Base-by-base conservation (phyloP, 2,888 invertebrate species). In the Mesoligia furuncula region DNA sequence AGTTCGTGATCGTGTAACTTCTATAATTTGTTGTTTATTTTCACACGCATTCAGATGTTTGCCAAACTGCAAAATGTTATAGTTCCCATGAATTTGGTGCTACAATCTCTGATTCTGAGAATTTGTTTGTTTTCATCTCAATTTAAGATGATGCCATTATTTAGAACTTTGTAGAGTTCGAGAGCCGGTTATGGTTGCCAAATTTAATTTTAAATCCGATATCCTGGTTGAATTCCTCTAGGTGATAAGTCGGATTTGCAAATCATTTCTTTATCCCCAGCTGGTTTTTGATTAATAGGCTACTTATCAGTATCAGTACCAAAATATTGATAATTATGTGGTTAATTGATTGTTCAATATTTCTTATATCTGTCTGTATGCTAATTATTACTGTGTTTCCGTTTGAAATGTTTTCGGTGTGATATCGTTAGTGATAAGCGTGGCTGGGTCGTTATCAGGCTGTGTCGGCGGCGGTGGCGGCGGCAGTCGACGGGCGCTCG, bases 341-440 rank as follows among this genome's bases (percentile, higher is more conserved):
- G 69, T 79, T 83, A 76, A 83, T 77, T 76, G 71, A 84, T 78
- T 80, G 78, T 83, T 62, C 17, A 61, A 65, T 75, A 72, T 66
- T 75, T 62, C 48, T 48, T 84, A 84, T 88, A 87, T 86, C 87
- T 79, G 74, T 77, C 72, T 70, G 65, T 80, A 73, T 75, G 80
- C 57, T 85, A 83, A 88, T 83, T 81, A 80, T 51, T 72, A 42
- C 4, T 73, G 73, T 79, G 54, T 81, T 79, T 81, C 54, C 67
- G 65, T 85, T 84, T 79, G 77, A 78, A 78, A 80, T 73, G 68
- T 86, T 86, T 85, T 86, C 67, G 83, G 81, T 36, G 76, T 67
- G 79, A 79, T 85, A 87, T 84, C 78, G 64, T 69, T 7, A 70
- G 66, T 75, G 90, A 90, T 89, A 90, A 89, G 86, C 70, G 79